Conservation (phyloP, 2,888 invertebrate genomes). For the Heliconius erato region DNA sequence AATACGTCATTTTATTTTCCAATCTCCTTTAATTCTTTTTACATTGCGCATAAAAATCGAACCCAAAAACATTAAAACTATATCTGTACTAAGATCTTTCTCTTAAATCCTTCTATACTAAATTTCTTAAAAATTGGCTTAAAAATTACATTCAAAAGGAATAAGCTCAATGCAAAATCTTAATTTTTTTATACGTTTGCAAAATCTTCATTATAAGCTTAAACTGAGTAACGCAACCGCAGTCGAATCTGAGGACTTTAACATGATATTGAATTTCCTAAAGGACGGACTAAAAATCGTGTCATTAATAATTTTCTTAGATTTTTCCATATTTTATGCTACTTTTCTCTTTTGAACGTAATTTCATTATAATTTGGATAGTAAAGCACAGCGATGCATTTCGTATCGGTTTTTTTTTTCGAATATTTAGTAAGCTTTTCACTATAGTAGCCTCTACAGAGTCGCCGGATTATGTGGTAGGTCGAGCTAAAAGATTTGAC, state of each 20-base stretch:
- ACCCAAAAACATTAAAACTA: too few species aligned
- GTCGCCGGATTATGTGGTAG: background rate
- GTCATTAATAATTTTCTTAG: background rate
- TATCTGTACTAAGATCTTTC: too few species aligned
- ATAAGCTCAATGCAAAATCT: slow-evolving; percentile 35
- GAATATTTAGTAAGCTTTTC: background rate
- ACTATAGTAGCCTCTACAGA: background rate
- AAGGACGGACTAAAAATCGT: background rate
- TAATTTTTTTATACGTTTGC: slow-evolving; percentile 28
- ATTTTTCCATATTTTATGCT: background rate
- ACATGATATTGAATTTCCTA: slow-evolving; percentile 4
- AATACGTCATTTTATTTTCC: too few species aligned
- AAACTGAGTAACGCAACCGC: background rate
- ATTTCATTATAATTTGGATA: too few species aligned
- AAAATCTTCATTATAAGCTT: slow-evolving; percentile 8
- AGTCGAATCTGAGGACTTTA: background rate
- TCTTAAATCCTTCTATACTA: background rate
- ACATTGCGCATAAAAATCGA: too few species aligned
- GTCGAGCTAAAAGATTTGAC: background rate
- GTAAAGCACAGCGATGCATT: too few species aligned
- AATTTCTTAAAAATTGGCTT: background rate
- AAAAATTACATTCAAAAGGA: background rate
- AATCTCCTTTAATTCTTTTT: too few species aligned
- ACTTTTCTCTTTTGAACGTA: too few species aligned
- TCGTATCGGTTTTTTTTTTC: background rate